Percentiles rank a stretch among this genome's conserved stretches.
Evolutionary conservation across 2,797 vertebrate species (phyloP).

Genomic region (Parauchenoglanis punctatus): DNA sequence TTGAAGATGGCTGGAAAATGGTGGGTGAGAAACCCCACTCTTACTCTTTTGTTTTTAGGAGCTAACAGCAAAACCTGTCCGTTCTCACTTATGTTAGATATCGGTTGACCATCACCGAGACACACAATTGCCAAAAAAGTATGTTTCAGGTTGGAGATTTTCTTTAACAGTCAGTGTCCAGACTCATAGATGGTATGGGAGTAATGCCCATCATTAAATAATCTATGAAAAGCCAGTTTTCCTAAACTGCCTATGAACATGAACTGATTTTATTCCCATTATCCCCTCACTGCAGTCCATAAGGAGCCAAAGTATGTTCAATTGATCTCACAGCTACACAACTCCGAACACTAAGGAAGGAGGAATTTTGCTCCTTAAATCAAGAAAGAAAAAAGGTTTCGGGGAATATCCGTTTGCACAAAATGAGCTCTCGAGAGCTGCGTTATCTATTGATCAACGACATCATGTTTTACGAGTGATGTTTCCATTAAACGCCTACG

Average conservation of each 20-base stretch:
- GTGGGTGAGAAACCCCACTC: background rate
- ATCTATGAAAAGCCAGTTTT: background rate
- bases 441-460: constrained; percentile 4
- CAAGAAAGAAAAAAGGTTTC: background rate
- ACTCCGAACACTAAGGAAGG: background rate
- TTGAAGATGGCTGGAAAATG: background rate
- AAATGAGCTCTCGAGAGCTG: background rate
- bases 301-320: background rate
- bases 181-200: background rate
- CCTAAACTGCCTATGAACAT: background rate
- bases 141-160: background rate
- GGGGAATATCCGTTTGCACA: too few relatives aligned
- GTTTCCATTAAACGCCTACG: background rate
- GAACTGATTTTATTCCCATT: background rate
- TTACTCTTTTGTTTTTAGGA: background rate
- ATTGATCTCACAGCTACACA: background rate
- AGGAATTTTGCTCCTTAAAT: background rate
- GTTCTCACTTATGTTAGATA: background rate
- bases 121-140: background rate
- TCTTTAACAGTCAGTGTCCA: too few relatives aligned
- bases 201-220: background rate
- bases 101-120: too few relatives aligned
- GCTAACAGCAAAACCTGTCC: background rate
- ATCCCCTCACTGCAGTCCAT: background rate
- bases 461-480: background rate